Percentiles rank a stretch among this genome's conserved stretches.
phyloP scores from a whole-genome alignment of 2,888 invertebrate genomes.

The Harpagoxenus sublaevis region DNA sequence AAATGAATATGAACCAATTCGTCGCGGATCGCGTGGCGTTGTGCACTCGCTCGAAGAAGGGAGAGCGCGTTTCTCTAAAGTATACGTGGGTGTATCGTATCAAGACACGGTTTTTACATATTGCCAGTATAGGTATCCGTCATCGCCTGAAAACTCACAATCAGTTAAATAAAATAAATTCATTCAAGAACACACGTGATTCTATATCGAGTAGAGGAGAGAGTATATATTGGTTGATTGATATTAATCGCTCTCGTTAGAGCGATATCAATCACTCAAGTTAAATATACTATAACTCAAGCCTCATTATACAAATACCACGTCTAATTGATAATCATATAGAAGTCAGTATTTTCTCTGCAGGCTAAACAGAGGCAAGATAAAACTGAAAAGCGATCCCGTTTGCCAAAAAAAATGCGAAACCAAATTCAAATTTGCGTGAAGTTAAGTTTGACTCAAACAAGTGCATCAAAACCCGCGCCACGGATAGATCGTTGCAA shows the following conservation, averaged over 20 bases:
- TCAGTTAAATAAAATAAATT: not conserved
- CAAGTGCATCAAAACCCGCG: not conserved
- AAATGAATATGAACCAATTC: constrained; percentile 67
- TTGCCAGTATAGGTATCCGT: not conserved
- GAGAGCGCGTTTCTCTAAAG: not conserved
- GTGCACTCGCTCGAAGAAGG: constrained; percentile 50
- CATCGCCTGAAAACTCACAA: not conserved
- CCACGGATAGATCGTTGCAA: not conserved
- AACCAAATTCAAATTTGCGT: not conserved
- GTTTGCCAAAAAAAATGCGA: not conserved
- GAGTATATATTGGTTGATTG: not conserved
- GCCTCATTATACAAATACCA: not conserved
- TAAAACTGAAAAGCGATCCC: too few species aligned
- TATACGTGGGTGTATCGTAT: too few species aligned
- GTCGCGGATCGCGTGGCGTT: constrained; percentile 45
- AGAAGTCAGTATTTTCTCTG: not conserved
- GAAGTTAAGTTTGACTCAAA: not conserved
- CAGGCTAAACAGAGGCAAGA: not conserved
- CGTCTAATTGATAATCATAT: not conserved
- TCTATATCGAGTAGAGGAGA: not conserved
- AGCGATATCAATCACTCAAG: not conserved
- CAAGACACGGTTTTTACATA: not conserved
- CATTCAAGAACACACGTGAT: not conserved
- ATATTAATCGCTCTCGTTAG: not conserved
- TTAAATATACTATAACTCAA: not conserved